Conservation (phyloP, 1,140 invertebrate genomes). For the Eriocheir sinensis region DNA sequence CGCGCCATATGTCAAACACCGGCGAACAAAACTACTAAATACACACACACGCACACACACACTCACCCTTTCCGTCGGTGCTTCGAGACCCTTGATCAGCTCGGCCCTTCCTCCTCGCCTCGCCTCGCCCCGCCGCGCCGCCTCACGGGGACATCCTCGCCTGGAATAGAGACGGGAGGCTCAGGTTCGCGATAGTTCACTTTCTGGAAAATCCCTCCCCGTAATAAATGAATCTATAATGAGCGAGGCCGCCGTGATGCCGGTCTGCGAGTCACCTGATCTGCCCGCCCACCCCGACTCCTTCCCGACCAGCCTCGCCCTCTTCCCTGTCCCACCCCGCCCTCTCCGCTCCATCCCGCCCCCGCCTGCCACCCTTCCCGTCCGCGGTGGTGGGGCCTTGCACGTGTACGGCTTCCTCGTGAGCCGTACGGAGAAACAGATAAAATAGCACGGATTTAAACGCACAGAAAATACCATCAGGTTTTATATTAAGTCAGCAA, state of each 20-base stretch:
- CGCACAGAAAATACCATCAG: no score
- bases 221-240: conserved; percentile 68
- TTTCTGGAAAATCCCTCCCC: conserved; percentile 23
- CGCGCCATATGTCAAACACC: conserved; percentile 27
- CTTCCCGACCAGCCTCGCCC: neutral
- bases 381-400: neutral
- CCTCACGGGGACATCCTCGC: neutral
- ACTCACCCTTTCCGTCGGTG: no score
- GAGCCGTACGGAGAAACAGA: neutral
- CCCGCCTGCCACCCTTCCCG: neutral
- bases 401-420: neutral
- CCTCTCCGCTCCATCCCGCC: neutral
- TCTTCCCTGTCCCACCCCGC: neutral
- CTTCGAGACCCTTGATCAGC: neutral
- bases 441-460: neutral
- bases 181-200: conserved; percentile 24
- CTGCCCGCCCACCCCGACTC: conserved; percentile 58
- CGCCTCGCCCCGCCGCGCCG: neutral
- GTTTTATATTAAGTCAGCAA: no score
- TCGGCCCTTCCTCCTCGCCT: neutral
- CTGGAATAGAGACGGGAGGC: neutral
- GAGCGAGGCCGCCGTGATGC: conserved; percentile 52
- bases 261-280: conserved; percentile 54
- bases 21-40: neutral
- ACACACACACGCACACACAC: neutral